phyloP scores from a whole-genome alignment of 2,113 vertebrate genomes.

The Lanius collurio region DNA sequence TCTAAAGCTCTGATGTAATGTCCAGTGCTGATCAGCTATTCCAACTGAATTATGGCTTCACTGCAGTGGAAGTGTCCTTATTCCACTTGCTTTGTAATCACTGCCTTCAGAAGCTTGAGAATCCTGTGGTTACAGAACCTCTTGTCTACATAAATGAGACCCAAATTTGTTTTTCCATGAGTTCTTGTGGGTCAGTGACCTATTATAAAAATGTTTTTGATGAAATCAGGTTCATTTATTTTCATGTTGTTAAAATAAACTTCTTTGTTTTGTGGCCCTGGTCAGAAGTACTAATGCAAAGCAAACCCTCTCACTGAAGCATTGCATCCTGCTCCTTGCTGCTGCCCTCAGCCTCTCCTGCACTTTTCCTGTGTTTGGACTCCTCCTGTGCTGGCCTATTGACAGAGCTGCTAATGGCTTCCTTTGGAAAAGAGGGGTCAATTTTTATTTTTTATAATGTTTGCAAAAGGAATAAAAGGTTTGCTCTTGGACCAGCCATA shows the following conservation, averaged over 20 bases:
- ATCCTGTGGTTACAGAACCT: constrained; percentile 39
- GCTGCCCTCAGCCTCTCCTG: constrained; percentile 28
- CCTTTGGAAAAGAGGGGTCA: constrained; percentile 44
- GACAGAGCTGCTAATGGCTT: constrained; percentile 67
- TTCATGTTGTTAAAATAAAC: constrained; percentile 67
- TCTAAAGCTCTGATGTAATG: not conserved
- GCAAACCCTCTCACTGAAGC: constrained; percentile 49
- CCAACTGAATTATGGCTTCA: not conserved
- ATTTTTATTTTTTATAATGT: not conserved
- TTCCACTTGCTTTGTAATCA: not conserved
- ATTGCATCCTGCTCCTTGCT: constrained; percentile 4
- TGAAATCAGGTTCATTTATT: constrained; percentile 54
- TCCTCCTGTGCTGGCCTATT: constrained; percentile 58
- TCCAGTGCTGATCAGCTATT: not conserved
- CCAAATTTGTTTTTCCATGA: constrained; percentile 58
- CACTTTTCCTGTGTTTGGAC: constrained; percentile 38
- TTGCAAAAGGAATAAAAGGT: not conserved
- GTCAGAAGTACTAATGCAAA: constrained; percentile 47
- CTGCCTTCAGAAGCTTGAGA: not conserved
- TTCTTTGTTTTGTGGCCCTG: constrained; percentile 23
- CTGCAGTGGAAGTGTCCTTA: not conserved
- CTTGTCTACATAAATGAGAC: constrained; percentile 41
- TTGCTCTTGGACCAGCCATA: not conserved
- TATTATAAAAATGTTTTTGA: constrained; percentile 61
- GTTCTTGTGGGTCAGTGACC: constrained; percentile 55